Conservation (phyloP, 2,888 invertebrate species). For the Clitarchus hookeri region DNA sequence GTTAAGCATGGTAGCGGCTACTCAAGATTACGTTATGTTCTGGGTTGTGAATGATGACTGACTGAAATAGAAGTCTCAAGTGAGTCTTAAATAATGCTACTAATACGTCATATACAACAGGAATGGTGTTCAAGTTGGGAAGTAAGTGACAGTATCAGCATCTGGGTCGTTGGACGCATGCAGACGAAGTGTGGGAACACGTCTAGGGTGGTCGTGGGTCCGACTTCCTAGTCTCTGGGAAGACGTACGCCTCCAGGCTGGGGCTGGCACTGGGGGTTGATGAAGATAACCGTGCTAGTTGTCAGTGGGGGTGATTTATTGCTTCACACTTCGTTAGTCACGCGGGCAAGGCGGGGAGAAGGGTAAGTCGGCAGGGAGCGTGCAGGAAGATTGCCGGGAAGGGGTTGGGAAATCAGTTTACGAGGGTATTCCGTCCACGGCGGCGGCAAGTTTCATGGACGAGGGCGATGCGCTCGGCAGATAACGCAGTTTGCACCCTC, state of each 20-base stretch:
- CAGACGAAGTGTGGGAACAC: background rate
- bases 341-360: background rate
- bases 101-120: no score
- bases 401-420: background rate
- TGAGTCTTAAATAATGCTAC: no score
- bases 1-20: no score
- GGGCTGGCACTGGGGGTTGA: background rate
- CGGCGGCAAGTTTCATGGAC: no score
- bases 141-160: no score
- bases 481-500: background rate
- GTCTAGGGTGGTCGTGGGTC: background rate
- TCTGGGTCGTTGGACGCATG: no score
- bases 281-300: background rate
- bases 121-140: no score
- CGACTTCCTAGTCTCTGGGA: background rate
- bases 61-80: no score
- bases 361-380: background rate
- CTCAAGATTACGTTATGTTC: no score
- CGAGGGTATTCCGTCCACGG: background rate
- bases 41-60: no score
- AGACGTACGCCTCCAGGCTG: background rate
- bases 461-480: background rate
- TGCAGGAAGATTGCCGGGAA: background rate
- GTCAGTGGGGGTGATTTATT: conserved; percentile 9
- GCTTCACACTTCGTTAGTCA: background rate